These are phyloP conservation scores for Rhaphigaster nebulosa DNA, from an alignment of 2,888 invertebrate species.

Conservation along the genomic window DNA sequence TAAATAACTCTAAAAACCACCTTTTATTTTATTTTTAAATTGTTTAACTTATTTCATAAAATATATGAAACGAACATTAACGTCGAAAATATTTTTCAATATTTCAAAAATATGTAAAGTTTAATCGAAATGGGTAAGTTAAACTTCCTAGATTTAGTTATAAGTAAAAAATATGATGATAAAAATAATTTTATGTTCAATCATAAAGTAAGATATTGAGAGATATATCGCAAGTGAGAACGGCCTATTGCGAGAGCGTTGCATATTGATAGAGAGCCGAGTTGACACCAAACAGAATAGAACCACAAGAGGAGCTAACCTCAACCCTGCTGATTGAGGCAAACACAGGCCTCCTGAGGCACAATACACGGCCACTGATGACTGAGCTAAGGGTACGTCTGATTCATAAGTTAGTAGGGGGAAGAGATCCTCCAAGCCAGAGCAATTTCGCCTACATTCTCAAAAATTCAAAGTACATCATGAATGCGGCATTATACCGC, in stretches of 20 bases:
- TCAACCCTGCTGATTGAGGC: background rate
- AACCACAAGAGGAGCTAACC: background rate
- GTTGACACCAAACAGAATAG: background rate
- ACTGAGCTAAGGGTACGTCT: background rate
- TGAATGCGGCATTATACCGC: conserved; percentile 36
- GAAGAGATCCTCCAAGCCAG: background rate
- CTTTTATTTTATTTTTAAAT: too few relatives aligned
- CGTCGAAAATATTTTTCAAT: too few relatives aligned
- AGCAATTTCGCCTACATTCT: conserved; percentile 33
- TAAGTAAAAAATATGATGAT: too few relatives aligned
- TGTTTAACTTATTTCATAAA: too few relatives aligned
- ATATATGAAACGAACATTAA: too few relatives aligned
- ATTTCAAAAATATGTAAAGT: too few relatives aligned
- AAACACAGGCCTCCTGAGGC: conserved; percentile 9
- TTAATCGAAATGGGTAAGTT: too few relatives aligned
- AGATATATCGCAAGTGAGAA: background rate
- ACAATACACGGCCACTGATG: conserved; percentile 39
- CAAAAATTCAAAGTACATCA: conserved; percentile 41
- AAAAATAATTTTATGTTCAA: too few relatives aligned
- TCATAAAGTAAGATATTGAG: background rate
- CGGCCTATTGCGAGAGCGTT: background rate
- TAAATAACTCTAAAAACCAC: too few relatives aligned
- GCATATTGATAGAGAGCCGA: background rate
- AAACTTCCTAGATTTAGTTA: too few relatives aligned
- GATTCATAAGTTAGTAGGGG: conserved; percentile 18